Evolutionary conservation across 1,140 invertebrate species (phyloP).

Genomic region (Drosophila takahashii): DNA sequence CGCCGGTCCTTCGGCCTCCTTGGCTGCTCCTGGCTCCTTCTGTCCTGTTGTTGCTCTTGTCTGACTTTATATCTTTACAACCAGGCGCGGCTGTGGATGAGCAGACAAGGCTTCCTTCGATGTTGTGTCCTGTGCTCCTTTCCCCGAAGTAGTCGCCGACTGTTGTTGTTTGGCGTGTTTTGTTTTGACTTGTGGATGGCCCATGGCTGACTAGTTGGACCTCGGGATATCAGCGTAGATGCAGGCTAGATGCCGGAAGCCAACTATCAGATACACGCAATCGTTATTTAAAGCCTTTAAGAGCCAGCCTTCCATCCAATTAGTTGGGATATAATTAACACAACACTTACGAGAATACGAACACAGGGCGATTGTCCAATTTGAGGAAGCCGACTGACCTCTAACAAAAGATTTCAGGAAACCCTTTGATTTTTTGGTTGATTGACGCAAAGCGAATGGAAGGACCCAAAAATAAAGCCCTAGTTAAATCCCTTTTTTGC

Average conservation of each 20-base stretch:
- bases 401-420: conserved; percentile 20
- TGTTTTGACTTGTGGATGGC: conserved; percentile 50
- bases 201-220: conserved; percentile 23
- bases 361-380: neutral
- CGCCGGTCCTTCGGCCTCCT: conserved; percentile 11
- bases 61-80: conserved; percentile 83
- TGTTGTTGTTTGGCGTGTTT: conserved; percentile 40
- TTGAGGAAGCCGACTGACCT: neutral
- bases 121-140: conserved; percentile 14
- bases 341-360: neutral
- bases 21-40: conserved; percentile 13
- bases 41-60: conserved; percentile 70
- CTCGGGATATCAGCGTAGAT: conserved; percentile 33
- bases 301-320: neutral
- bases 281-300: conserved; percentile 9
- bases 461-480: conserved; percentile 41
- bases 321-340: neutral
- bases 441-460: neutral
- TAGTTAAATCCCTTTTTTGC: conserved; percentile 40
- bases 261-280: conserved; percentile 6
- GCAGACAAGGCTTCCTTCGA: conserved; percentile 34
- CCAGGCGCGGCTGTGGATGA: conserved; percentile 71
- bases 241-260: conserved; percentile 14
- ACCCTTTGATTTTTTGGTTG: conserved; percentile 29
- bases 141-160: conserved; percentile 12